Base-by-base conservation (phyloP, 64 coral and sea anemone genomes). In the Stylophora pistillata region DNA sequence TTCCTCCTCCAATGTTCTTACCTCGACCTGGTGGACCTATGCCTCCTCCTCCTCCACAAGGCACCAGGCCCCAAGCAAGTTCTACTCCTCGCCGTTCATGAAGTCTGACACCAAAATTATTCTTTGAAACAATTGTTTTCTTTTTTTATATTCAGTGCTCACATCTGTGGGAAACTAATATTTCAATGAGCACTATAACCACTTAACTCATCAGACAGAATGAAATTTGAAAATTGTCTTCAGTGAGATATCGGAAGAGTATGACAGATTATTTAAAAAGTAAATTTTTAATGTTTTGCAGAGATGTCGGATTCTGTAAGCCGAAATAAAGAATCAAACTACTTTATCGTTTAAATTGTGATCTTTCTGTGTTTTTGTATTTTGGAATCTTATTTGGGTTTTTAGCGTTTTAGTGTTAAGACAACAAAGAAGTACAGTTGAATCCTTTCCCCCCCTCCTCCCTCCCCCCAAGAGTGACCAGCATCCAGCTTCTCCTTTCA, bases 11-110 rank as follows among this genome's bases (percentile, higher is more conserved):
- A 27, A 32, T 56, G n/a, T 30, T 79, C 54, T 28, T 79, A 25
- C 64, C 64, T 68, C 64, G 64, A 68, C 64, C 64, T 68, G 61
- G 80, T 23, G 80, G 80, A 84, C 61, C 60, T 28, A 33, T 53
- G 1, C 80, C 80, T 37, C 79, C 79, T 1, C 73, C 73, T 41
- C 33, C 37, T 53, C 34, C 78, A 59, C 78, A 82, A 82, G 78
- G 78, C 58, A 29, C 78, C 29, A 82, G 78, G 78, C 78, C 78
- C 30, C 64, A 68, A 26, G 64, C 64, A 25, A 68, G 64, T n/a
- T 68, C 64, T 68, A 68, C 64, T n/a, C 64, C 64, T 11, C n/a
- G 13, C 64, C 64, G 64, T 68, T 68, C 64, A 68, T 68, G n/a
- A 68, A 9, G 1, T 64, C 23, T 0, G 11, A n/a, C 64, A 68